phyloP scores from a whole-genome alignment of 2,113 vertebrate species.

The Clinocottus analis region DNA sequence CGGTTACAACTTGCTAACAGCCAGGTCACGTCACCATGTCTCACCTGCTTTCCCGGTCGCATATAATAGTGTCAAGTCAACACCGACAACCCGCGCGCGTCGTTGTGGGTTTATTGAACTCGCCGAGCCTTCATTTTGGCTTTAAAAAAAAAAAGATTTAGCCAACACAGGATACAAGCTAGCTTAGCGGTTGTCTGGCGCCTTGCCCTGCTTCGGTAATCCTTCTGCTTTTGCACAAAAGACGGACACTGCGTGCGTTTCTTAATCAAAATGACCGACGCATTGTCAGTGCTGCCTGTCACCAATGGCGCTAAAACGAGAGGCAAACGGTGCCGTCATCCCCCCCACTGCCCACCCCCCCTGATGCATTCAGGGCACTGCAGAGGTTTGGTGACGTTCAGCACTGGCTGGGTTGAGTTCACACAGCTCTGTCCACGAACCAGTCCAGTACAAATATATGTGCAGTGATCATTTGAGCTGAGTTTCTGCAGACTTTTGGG shows the following conservation, averaged over 20 bases:
- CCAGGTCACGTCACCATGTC: conserved; percentile 31
- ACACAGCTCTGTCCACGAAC: background rate
- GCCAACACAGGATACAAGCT: background rate
- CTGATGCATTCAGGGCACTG: conserved; percentile 22
- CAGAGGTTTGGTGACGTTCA: conserved; percentile 9
- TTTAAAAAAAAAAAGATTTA: no score
- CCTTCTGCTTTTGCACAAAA: background rate
- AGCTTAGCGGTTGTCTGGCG: conserved; percentile 20
- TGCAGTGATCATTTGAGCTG: background rate
- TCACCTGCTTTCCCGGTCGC: background rate
- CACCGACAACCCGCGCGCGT: background rate
- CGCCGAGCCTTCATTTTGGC: background rate
- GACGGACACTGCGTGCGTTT: background rate
- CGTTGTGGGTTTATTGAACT: background rate
- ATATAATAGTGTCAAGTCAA: fast-evolving
- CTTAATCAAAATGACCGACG: background rate
- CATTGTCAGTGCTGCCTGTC: background rate
- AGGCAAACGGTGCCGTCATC: background rate
- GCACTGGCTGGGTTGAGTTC: background rate
- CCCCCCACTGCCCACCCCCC: no score
- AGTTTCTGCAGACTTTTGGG: background rate
- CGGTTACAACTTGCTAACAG: conserved; percentile 36
- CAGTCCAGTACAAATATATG: background rate
- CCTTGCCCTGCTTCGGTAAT: conserved; percentile 20
- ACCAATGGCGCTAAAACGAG: background rate